A percentile compares a stretch with the other conserved stretches of the same genome.
phyloP scores from a whole-genome alignment of 2,113 vertebrate species.

The Myrmecophaga tridactyla region DNA sequence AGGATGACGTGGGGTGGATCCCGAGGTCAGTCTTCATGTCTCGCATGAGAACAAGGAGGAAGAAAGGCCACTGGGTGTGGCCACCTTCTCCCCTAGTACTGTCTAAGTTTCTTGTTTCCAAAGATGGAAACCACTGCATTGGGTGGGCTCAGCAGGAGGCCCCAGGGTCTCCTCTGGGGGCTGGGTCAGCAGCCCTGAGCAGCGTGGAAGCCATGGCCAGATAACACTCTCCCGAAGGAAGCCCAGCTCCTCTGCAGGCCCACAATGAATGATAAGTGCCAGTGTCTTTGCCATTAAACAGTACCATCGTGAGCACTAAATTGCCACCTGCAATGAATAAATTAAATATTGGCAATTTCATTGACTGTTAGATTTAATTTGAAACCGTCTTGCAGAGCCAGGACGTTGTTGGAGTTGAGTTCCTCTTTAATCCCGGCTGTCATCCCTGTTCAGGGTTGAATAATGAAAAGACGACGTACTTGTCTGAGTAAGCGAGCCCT shows the following conservation, averaged over 20 bases:
- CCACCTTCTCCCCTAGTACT: background rate
- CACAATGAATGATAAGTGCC: slow-evolving; percentile 67
- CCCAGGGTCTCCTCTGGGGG: accelerated
- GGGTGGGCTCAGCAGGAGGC: background rate
- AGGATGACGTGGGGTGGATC: background rate
- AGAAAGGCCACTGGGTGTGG: background rate
- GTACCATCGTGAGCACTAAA: slow-evolving; percentile 65
- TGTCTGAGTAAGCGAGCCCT: slow-evolving; percentile 42
- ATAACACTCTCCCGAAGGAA: background rate
- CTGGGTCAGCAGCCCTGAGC: accelerated
- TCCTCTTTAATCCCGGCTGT: slow-evolving; percentile 78
- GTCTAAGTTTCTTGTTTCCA: slow-evolving; percentile 17
- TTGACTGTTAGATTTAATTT: slow-evolving; percentile 89
- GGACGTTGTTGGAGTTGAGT: slow-evolving; percentile 80
- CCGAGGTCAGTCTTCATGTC: background rate
- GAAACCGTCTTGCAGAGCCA: slow-evolving; percentile 85
- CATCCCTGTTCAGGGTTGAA: slow-evolving; percentile 76
- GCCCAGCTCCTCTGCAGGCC: background rate
- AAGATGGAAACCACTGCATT: background rate
- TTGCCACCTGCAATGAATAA: slow-evolving; percentile 87
- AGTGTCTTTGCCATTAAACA: slow-evolving; percentile 71
- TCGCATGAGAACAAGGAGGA: slow-evolving; percentile 18
- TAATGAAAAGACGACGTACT: slow-evolving; percentile 80
- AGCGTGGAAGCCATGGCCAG: accelerated
- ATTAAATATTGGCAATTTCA: slow-evolving; percentile 90